Evolutionary conservation across 2,888 invertebrate species (phyloP), one percentile per base, ranked within the genome.

Genomic region (Helicoverpa assulta): DNA sequence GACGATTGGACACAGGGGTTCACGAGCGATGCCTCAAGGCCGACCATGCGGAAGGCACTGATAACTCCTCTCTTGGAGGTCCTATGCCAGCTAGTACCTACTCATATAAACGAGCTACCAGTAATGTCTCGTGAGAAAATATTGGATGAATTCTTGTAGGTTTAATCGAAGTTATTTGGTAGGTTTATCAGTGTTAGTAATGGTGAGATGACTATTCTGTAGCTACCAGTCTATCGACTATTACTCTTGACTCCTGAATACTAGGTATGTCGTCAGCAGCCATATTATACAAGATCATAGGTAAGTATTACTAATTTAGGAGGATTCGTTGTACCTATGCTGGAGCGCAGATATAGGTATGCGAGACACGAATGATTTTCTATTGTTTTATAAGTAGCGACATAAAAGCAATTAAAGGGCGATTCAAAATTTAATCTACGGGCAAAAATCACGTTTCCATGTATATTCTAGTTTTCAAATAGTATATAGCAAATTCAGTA

Each of bases 101-200:
- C 64, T 78, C 63, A 72, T 71, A 70, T 56, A 70, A 47, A 76
- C 76, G 67, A 67, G 62, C 72, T 57, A 60, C 67, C 52, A 70
- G 78, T 81, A 83, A 81, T 81, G 81, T 73, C 58, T 76, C 47
- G 81, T 83, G 72, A 81, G 78, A 80, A 83, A 83, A 78, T 83
- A 81, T 80, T 83, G 62, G 56, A 7, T 21, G 52, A 54, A 73
- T 68, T 73, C 66, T 80, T 67, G 47, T 73, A 37, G 61, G 60
- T 56, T 69, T 80, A 71, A 82, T 71, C 65, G 55, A n/a, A 54
- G 21, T 69, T 53, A 66, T 66, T 53, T 51, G 18, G 16, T 57
- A 53, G 50, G 19, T 40, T 21, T 37, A 51, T 62, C 40, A 58
- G 57, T 60, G 26, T 29, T 58, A 0, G 10, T 51, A 29, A 29